Evolutionary conservation across 2,888 invertebrate species (phyloP), one percentile per base, ranked within the genome.

Genomic region (Folsomia manolachei): DNA sequence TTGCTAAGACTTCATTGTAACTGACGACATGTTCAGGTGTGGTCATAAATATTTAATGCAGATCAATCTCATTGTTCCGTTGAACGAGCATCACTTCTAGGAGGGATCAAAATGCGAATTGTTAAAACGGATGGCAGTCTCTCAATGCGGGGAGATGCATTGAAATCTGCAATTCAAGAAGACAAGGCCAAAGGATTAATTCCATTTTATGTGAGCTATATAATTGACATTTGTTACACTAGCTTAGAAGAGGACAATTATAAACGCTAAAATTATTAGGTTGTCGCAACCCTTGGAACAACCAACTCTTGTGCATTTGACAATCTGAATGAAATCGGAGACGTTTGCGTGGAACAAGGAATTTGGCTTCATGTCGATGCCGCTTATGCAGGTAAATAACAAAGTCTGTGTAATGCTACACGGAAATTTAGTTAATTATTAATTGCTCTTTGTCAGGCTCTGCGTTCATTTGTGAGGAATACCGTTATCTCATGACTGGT

Each of bases 241-340:
- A 62, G 23, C 19, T 62, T 19, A 21, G 23, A 21, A 62, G 23
- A 21, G 62, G 23, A n/a, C n/a, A n/a, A n/a, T n/a, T n/a, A n/a
- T n/a, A n/a, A n/a, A n/a, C n/a, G n/a, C 26, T 21, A 53, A 25
- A 67, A 24, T 25, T 39, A 18, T 23, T 82, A 93, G 92, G 90
- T 88, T 65, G 92, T 94, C 1, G 91, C 90, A 1, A 97, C 98
- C 0, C 86, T 98, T 73, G 98, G 98, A 2, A 97, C 97, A 1
- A 99, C 98, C 0, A 92, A 92, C n/a, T 93, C 94, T 0, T 97
- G 97, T 83, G 91, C 96, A 0, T 99, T 97, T 82, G 98, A 98
- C 84, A 88, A 89, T 69, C 83, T 98, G 53, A 90, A 91, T 51
- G 96, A 97, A 86, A 87, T 99, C 66, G 96, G 96, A 0, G 89